Percentiles rank a stretch among this genome's conserved stretches.
Conservation (phyloP, 2,113 vertebrate genomes). For the Eptesicus fuscus region DNA sequence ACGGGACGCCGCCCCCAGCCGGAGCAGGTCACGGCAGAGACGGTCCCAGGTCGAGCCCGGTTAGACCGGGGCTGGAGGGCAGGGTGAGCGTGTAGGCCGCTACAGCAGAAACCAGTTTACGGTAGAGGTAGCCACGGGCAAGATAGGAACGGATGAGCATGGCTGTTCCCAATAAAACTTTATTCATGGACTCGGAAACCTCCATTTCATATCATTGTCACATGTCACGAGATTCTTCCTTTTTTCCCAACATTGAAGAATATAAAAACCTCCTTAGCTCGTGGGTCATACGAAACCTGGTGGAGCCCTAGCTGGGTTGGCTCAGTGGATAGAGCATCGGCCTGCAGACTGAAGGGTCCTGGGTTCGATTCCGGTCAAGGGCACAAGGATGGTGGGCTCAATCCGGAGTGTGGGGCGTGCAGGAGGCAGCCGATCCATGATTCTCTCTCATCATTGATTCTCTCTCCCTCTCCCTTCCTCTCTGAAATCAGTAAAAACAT, state of each 20-base stretch:
- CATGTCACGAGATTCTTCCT: not conserved
- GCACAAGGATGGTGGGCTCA: too few relatives aligned
- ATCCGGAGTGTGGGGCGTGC: too few relatives aligned
- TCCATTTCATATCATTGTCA: not conserved
- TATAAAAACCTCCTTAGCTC: not conserved
- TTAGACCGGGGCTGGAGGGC: not conserved
- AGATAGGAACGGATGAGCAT: not conserved
- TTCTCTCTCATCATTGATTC: too few relatives aligned
- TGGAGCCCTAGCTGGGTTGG: too few relatives aligned
- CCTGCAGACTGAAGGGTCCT: not conserved
- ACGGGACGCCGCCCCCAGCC: not conserved
- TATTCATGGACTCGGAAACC: not conserved
- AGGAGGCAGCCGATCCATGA: too few relatives aligned
- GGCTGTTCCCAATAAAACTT: slow-evolving; percentile 1
- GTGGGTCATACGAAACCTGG: not conserved
- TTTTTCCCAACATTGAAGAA: not conserved
- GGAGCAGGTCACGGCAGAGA: not conserved
- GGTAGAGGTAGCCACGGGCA: not conserved
- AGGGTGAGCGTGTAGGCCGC: not conserved
- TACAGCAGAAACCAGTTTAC: not conserved
- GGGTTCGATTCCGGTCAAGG: too few relatives aligned
- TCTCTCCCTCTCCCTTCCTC: too few relatives aligned
- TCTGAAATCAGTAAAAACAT: too few relatives aligned
- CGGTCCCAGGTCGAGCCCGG: not conserved
- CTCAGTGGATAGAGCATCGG: too few relatives aligned